Evolutionary conservation across 2,888 invertebrate species (phyloP), one percentile per base, ranked within the genome.

Genomic region (Andrena haemorrhoa): DNA sequence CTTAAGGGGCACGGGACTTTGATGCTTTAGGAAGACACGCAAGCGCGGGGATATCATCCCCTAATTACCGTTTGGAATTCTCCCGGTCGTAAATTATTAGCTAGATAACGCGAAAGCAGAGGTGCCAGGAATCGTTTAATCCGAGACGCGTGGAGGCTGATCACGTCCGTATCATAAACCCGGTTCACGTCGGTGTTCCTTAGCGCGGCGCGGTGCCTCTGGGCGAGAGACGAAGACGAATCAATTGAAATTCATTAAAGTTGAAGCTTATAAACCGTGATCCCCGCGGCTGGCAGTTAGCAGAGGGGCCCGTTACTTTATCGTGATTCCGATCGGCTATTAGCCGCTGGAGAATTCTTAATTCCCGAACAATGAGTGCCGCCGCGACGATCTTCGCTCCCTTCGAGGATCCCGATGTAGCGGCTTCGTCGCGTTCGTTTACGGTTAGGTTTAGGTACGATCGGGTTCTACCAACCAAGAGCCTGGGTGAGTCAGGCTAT

Each of bases 211-310:
- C 51, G 51, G 60, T 70, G 77, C 49, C 63, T 58, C 70, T 35
- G 64, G 58, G 31, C 79, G 53, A 63, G 60, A 61, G 56, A 61
- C 61, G 64, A 65, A 70, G 78, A 79, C 78, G 78, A 65, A 77
- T 77, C 79, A 65, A 79, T 78, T 70, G 79, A 77, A 65, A 78
- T 79, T 77, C 78, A 51, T 79, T 79, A 69, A 68, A 68, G 78
- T 78, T 26, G 31, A 75, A 31, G 41, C 35, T 68, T 29, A 41
- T 41, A 75, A 75, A 68, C 61, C 68, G 31, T 53, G 61, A 61
- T 75, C 53, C 12, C 33, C 29, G 41, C 12, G 29, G 61, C 23
- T n/a, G 56, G 26, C 12, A 12, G 26, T 2, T 29, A 16, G 8
- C 23, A n/a, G 4, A 26, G 23, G 8, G 41, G 8, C 12, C 65